A percentile compares a stretch with the other conserved stretches of the same genome.
phyloP scores from a whole-genome alignment of 2,113 vertebrate genomes.

The Natator depressus region DNA sequence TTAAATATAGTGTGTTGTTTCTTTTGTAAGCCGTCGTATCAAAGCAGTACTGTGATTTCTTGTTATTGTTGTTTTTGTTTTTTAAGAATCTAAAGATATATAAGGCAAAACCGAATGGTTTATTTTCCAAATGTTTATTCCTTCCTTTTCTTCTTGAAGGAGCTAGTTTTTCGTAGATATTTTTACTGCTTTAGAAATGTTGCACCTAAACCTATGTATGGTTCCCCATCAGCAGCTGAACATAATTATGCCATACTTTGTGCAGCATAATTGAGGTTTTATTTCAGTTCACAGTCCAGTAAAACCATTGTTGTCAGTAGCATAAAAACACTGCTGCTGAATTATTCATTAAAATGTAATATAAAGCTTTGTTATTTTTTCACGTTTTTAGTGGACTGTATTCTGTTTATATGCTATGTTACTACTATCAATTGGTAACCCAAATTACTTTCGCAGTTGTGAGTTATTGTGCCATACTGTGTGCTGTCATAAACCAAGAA shows the following conservation, averaged over 20 bases:
- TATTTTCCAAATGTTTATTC: constrained; percentile 40
- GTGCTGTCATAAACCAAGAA: constrained; percentile 29
- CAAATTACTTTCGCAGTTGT: constrained; percentile 31
- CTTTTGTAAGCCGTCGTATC: background rate
- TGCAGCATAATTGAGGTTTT: background rate
- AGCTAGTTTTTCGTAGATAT: background rate
- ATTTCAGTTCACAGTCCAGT: background rate
- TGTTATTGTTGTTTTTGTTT: background rate
- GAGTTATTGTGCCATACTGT: background rate
- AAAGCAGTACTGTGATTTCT: background rate
- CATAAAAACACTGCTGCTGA: background rate
- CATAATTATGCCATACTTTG: background rate
- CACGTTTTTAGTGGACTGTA: background rate
- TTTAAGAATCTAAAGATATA: constrained; percentile 3
- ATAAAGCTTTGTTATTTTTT: background rate
- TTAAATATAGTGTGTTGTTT: background rate
- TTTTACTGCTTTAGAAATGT: constrained; percentile 46
- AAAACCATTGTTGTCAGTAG: background rate
- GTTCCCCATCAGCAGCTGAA: background rate
- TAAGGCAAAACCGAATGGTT: background rate
- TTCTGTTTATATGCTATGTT: background rate
- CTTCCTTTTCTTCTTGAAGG: constrained; percentile 1
- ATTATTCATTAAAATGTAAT: background rate
- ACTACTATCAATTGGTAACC: background rate
- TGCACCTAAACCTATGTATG: background rate